Evolutionary conservation across 2,113 vertebrate genomes (phyloP), one percentile per base, ranked within the genome.

Genomic region (Speoplatyrhinus poulsoni): DNA sequence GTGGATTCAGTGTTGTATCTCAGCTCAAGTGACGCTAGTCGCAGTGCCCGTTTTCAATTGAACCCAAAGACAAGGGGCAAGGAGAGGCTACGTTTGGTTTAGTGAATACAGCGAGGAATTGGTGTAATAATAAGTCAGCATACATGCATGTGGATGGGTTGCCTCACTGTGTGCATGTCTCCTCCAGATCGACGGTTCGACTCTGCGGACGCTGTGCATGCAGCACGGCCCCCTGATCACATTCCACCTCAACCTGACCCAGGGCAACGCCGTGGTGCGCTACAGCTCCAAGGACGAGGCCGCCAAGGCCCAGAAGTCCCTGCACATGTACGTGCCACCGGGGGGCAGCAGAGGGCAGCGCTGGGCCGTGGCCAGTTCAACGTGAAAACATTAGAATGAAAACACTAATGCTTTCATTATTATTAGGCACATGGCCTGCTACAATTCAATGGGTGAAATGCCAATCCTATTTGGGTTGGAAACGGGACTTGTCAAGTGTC

Each of bases 241-340:
- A 86, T 98, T 98, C 96, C 96, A 98, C 92, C 93, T 98, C 91
- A 98, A 96, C 90, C 93, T 98, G 92, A 97, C 96, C 0, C 96
- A 98, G 90, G 96, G 96, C 88, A 97, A 95, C 47, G 96, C 96
- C 57, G 94, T 98, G 86, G 96, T 98, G 88, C 95, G 96, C 82
- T 98, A 98, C 92, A 98, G 95, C 90, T 98, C 96, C 87, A 96
- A 96, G 93, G 96, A 98, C 60, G 96, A 98, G 81, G 96, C 96
- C 56, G 94, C 95, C 86, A 98, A 98, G 89, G 96, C 96, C 82
- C 96, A 98, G 84, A 98, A 98, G 90, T 98, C 96, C 91, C 93
- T 98, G 90, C 96, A 98, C 92, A 98, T 98, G 96, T 98, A 91
- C 0, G 94, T 79, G 26, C 12, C 32, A 16, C 12, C 17, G 10